These are phyloP conservation scores for Coendou prehensilis DNA, from an alignment of 2,797 vertebrate species.

Conservation along the genomic window DNA sequence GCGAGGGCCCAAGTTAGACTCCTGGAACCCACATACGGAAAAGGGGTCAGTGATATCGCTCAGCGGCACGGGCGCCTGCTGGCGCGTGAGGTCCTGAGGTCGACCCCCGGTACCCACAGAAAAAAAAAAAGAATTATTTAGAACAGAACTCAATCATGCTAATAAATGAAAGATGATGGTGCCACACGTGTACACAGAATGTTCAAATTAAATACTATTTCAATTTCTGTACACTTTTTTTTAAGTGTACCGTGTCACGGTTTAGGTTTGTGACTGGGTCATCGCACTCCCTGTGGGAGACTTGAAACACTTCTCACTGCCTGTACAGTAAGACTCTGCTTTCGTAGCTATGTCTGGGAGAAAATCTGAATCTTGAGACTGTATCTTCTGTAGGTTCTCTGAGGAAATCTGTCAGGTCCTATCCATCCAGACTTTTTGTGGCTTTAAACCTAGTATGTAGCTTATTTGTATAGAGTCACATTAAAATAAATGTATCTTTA, in stretches of 20 bases:
- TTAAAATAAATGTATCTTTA: neutral
- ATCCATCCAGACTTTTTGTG: neutral
- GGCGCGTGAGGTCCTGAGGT: too few species aligned
- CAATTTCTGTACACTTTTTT: neutral
- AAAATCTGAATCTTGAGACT: neutral
- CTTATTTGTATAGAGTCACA: neutral
- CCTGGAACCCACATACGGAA: too few species aligned
- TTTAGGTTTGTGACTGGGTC: neutral
- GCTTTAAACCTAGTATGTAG: neutral
- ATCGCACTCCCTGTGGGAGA: neutral
- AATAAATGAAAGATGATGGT: neutral
- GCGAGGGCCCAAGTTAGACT: too few species aligned
- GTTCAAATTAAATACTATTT: conserved; percentile 4
- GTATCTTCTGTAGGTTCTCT: neutral
- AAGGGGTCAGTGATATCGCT: too few species aligned
- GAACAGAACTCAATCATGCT: neutral
- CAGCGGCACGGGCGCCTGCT: too few species aligned
- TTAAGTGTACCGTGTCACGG: neutral
- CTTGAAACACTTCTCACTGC: neutral
- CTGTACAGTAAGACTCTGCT: neutral
- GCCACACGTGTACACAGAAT: neutral
- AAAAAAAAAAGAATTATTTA: neutral
- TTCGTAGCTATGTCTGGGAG: neutral
- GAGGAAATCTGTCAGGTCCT: neutral
- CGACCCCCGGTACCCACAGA: too few species aligned